These are phyloP conservation scores for Amazona vittata DNA, from an alignment of 2,113 vertebrate species.

Conservation along the genomic window DNA sequence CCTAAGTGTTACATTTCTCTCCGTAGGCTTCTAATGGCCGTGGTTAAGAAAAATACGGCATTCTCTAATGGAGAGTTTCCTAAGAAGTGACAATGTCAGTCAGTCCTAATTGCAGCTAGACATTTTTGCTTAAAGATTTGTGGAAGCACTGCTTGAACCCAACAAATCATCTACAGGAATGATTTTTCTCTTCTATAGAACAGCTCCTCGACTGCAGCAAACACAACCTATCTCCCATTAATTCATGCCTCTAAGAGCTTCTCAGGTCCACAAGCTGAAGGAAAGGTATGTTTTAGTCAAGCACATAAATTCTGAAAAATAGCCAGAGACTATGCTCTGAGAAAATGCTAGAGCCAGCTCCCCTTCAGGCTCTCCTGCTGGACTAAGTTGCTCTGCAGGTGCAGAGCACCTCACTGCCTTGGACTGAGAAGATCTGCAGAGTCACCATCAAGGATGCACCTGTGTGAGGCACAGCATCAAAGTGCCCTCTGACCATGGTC, in stretches of 20 bases:
- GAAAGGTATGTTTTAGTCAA: not conserved
- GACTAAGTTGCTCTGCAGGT: not conserved
- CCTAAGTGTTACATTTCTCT: not conserved
- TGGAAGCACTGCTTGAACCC: not conserved
- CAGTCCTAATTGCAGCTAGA: not conserved
- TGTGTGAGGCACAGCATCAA: not conserved
- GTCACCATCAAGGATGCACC: not conserved
- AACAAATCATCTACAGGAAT: not conserved
- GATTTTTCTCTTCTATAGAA: not conserved
- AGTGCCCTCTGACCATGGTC: rapidly evolving
- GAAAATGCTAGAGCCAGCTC: not conserved
- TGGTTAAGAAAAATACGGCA: not conserved
- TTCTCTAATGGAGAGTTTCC: not conserved
- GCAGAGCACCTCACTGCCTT: rapidly evolving
- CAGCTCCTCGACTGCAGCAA: not conserved
- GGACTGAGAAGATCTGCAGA: not conserved
- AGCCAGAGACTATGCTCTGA: not conserved
- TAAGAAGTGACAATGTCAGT: not conserved
- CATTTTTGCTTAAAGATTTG: not conserved
- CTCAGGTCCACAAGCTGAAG: not conserved
- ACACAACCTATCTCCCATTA: not conserved
- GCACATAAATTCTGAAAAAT: not conserved
- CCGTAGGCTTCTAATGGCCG: not conserved
- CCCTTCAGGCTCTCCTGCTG: not conserved
- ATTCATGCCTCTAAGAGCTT: not conserved